Evolutionary conservation across 2,113 vertebrate species (phyloP).

Genomic region (Pyrgilauda ruficollis): DNA sequence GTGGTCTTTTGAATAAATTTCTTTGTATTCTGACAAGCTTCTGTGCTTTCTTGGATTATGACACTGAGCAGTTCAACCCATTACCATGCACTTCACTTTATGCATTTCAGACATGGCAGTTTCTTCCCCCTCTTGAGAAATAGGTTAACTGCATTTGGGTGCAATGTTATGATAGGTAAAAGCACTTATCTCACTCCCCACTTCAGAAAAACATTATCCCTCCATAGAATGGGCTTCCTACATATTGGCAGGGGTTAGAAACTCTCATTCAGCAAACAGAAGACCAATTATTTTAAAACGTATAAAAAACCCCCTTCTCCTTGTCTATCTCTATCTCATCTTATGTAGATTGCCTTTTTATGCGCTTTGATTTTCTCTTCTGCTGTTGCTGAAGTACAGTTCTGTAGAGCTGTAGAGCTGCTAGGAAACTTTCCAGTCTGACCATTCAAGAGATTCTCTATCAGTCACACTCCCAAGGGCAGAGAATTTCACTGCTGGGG

Average conservation of each 20-base stretch:
- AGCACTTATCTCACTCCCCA: rapidly evolving
- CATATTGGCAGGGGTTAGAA: neutral
- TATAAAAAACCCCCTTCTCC: neutral
- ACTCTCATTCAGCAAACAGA: neutral
- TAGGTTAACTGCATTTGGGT: neutral
- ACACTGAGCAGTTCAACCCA: neutral
- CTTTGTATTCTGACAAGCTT: neutral
- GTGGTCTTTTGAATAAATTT: neutral
- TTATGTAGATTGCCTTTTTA: neutral
- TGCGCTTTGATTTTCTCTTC: neutral
- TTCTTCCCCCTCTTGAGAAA: neutral
- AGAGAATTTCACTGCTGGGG: neutral
- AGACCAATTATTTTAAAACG: neutral
- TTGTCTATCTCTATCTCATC: neutral
- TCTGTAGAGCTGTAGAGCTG: neutral
- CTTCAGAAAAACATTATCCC: neutral
- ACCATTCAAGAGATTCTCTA: neutral
- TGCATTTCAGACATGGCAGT: neutral
- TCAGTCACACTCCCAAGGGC: neutral
- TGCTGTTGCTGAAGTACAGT: neutral
- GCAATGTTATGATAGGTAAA: neutral
- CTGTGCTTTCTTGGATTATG: neutral
- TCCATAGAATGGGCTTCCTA: neutral
- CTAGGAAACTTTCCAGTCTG: neutral
- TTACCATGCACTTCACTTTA: neutral